phyloP scores from a whole-genome alignment of 2,797 vertebrate genomes.

The Xenops minutus region DNA sequence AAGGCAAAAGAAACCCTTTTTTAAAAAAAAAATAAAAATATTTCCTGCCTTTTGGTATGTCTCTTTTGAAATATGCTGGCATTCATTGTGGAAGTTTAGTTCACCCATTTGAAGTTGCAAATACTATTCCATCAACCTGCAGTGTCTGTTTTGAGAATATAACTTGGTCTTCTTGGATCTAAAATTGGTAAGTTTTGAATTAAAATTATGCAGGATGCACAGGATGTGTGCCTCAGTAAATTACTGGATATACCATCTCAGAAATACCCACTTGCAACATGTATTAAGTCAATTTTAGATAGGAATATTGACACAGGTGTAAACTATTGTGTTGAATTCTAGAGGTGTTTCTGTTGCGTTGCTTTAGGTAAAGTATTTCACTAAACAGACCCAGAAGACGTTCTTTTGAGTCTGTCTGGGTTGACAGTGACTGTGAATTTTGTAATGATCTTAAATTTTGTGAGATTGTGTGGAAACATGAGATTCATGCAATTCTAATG shows the following conservation, averaged over 20 bases:
- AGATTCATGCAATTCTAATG: neutral
- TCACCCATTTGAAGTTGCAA: neutral
- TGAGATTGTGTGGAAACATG: neutral
- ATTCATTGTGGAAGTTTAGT: neutral
- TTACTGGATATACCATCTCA: neutral
- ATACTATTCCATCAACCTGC: neutral
- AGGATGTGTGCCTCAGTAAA: neutral
- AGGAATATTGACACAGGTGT: neutral
- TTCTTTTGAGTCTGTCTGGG: neutral
- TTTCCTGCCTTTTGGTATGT: neutral
- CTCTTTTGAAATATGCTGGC: neutral
- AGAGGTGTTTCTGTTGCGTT: neutral
- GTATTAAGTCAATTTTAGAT: neutral
- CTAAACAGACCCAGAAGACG: neutral
- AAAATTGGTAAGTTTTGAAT: neutral
- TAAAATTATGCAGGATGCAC: neutral
- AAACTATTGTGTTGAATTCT: neutral
- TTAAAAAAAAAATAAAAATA: neutral
- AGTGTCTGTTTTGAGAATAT: neutral
- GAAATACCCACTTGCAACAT: neutral
- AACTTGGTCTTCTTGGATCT: neutral
- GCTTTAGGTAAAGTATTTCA: neutral
- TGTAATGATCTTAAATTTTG: neutral
- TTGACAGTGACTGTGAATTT: neutral
- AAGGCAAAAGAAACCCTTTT: neutral